These are phyloP conservation scores for Datnioides undecimradiatus DNA, from an alignment of 2,113 vertebrate species.

Conservation along the genomic window DNA sequence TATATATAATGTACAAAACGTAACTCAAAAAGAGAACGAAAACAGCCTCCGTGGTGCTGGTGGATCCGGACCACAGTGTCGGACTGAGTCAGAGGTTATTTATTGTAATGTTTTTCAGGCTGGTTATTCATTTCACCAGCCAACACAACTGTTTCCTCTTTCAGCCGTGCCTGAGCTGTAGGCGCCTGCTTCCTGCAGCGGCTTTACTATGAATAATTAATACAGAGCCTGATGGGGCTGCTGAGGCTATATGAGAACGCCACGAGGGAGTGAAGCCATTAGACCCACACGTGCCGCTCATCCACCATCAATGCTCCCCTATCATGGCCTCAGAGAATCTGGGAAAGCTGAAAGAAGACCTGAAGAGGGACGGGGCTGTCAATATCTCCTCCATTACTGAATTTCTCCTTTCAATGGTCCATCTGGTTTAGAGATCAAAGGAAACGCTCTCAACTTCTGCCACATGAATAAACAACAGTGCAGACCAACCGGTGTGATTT, in stretches of 20 bases:
- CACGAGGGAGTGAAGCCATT: slow-evolving; percentile 79
- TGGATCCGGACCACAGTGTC: neutral
- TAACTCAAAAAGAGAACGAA: neutral
- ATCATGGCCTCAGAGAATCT: neutral
- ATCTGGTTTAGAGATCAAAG: slow-evolving; percentile 19
- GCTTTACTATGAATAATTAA: slow-evolving; percentile 87
- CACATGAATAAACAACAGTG: neutral
- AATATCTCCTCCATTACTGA: neutral
- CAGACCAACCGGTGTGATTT: neutral
- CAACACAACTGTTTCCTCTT: slow-evolving; percentile 13
- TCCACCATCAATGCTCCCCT: slow-evolving; percentile 62
- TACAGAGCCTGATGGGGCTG: slow-evolving; percentile 57
- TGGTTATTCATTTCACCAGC: neutral
- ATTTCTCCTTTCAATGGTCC: neutral
- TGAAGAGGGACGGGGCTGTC: neutral
- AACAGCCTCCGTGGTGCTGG: neutral
- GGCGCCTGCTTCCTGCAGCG: slow-evolving; percentile 23
- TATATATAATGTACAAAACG: no score
- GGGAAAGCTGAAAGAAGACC: slow-evolving; percentile 15
- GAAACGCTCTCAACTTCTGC: neutral
- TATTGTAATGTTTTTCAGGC: neutral
- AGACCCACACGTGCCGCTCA: slow-evolving; percentile 37
- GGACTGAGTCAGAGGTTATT: neutral
- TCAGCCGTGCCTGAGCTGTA: neutral
- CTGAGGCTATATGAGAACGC: slow-evolving; percentile 76